Base-by-base conservation (phyloP, 2,797 vertebrate species). In the Peromyscus eremicus region DNA sequence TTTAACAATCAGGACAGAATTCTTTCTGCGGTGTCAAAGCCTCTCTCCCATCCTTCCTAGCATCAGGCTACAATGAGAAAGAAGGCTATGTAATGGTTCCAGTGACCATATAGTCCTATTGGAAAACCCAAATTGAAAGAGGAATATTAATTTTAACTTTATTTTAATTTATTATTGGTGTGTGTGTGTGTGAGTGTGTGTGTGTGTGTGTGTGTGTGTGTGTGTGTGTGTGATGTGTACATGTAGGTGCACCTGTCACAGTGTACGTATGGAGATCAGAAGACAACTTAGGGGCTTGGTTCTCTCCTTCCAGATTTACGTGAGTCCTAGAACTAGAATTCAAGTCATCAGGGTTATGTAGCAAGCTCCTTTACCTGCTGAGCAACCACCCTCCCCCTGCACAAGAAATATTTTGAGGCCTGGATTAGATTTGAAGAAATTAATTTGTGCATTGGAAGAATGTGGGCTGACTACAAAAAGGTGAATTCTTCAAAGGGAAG, bases 381-480 rank as follows among this genome's bases (percentile, higher is more conserved):
- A 70, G 46, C 43, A 19, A n/a, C 49, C 64, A 52, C 4, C 6
- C 29, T 43, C 2, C 16, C 21, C 21, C 14, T 11, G n/a, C 12
- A 80, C 75, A 49, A 32, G 77, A 19, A 68, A n/a, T 52, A 37
- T 5, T 92, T 86, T 62, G 46, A 91, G 40, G 43, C 32, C 25
- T 27, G 14, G 4, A 13, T 87, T 94, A 70, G 43, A 84, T 73
- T 23, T 68, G 34, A 88, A 85, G 60, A 46, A 84, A 91, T 68
- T 17, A 66, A 49, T 82, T 91, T 88, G 25, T 82, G 5, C 49
- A n/a, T 79, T n/a, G 64, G 37, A 73, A 91, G 57, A 91, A 94
- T 68, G 57, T 43, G 17, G 43, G 64, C 8, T n/a, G 75, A 76
- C 34, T 17, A n/a, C 23, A n/a, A n/a, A 80, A 91, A 46, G 46